phyloP scores from a whole-genome alignment of 2,113 vertebrate species.

The Phoenicopterus ruber region DNA sequence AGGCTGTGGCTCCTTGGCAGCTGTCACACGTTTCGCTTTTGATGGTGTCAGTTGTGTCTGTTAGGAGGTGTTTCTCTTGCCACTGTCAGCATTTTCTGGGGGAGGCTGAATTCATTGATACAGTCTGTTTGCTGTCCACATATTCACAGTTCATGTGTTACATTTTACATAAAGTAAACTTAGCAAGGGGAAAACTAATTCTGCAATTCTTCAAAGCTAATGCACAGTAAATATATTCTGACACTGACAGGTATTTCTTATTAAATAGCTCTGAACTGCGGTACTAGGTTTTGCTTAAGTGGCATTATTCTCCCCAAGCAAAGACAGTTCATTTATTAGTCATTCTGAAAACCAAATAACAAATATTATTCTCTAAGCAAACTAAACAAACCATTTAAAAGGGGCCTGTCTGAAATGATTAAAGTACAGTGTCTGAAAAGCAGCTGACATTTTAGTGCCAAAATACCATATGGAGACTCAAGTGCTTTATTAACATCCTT shows the following conservation, averaged over 20 bases:
- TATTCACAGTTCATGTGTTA: conserved; percentile 77
- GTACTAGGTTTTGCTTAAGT: conserved; percentile 79
- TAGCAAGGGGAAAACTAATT: conserved; percentile 75
- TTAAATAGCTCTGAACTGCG: conserved; percentile 74
- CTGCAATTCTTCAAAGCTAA: conserved; percentile 78
- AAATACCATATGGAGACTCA: conserved; percentile 66
- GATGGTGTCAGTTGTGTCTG: conserved; percentile 59
- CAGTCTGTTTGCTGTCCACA: conserved; percentile 71
- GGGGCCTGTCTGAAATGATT: conserved; percentile 61
- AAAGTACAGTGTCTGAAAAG: conserved; percentile 61
- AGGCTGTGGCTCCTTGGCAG: conserved; percentile 60
- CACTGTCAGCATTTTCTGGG: conserved; percentile 45
- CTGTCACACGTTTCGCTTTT: conserved; percentile 36
- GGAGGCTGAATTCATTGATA: conserved; percentile 66
- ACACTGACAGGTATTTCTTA: conserved; percentile 83
- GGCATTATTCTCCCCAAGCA: conserved; percentile 75
- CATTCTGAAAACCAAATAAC: conserved; percentile 77
- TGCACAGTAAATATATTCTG: conserved; percentile 77
- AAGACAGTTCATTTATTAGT: conserved; percentile 81
- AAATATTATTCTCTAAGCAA: conserved; percentile 73
- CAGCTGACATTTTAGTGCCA: conserved; percentile 61
- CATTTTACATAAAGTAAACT: conserved; percentile 81
- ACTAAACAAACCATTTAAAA: conserved; percentile 75
- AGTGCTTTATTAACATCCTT: conserved; percentile 25
- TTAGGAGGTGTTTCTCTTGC: conserved; percentile 40